A percentile compares a stretch with the other conserved stretches of the same genome.
Evolutionary conservation across 2,797 vertebrate species (phyloP).

Genomic region (Amphiprion clarkii): DNA sequence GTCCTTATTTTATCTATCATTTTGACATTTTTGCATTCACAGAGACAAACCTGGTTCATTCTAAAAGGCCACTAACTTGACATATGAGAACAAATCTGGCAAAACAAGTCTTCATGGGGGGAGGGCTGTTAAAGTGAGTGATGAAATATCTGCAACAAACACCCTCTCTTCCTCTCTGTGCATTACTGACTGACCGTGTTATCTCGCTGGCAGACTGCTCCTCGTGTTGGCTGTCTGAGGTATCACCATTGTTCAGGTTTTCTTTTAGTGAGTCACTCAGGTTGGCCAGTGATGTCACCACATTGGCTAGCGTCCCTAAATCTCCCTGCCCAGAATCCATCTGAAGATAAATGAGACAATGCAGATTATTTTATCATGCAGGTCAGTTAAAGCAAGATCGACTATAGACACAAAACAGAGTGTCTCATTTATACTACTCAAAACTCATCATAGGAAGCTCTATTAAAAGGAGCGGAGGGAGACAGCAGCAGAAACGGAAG

Average conservation of each 20-base stretch:
- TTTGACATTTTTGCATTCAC: neutral
- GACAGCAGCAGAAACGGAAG: conserved; percentile 12
- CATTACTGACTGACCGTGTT: conserved; percentile 88
- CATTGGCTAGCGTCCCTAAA: conserved; percentile 96
- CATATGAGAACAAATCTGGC: neutral
- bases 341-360: conserved; percentile 77
- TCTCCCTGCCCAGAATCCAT: conserved; percentile 93
- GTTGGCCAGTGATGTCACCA: conserved; percentile 96
- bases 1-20: neutral
- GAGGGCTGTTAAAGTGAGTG: neutral
- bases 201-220: conserved; percentile 95
- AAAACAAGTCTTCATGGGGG: neutral
- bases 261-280: conserved; percentile 88
- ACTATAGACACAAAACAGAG: neutral
- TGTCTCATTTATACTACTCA: neutral
- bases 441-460: neutral
- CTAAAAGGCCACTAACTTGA: neutral
- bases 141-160: conserved; percentile 5
- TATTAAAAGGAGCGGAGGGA: neutral
- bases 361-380: conserved; percentile 11
- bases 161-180: conserved; percentile 1
- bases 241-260: conserved; percentile 93
- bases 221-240: conserved; percentile 90
- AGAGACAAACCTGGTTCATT: neutral
- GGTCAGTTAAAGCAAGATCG: neutral